phyloP scores from a whole-genome alignment of 2,888 invertebrate genomes.

The Elmis aenea region DNA sequence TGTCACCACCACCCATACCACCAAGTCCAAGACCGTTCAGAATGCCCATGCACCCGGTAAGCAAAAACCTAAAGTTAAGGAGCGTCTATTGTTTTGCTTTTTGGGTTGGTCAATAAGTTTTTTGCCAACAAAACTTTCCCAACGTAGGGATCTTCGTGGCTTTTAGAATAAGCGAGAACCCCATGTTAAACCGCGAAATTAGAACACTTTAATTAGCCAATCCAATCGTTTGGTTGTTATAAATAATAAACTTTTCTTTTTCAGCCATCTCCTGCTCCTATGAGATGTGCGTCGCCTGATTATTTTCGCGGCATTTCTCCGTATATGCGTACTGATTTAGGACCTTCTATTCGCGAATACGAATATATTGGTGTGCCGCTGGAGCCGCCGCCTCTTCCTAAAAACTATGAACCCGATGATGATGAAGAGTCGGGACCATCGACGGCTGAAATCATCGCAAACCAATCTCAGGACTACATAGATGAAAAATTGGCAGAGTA shows the following conservation, averaged over 20 bases:
- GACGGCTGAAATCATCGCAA: slow-evolving; percentile 88
- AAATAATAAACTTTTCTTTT: no score
- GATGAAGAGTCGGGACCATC: slow-evolving; percentile 77
- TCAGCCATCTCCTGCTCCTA: slow-evolving; percentile 53
- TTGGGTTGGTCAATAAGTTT: no score
- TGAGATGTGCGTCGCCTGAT: slow-evolving; percentile 32
- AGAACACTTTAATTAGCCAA: no score
- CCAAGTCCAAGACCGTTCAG: slow-evolving; percentile 46
- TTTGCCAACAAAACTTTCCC: slow-evolving; percentile 3
- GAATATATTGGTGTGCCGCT: slow-evolving; percentile 72
- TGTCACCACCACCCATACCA: slow-evolving; percentile 39
- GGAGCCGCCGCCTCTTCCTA: slow-evolving; percentile 55
- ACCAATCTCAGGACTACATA: slow-evolving; percentile 90
- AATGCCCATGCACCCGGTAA: slow-evolving; percentile 46
- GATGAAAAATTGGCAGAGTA: slow-evolving; percentile 92
- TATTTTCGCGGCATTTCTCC: slow-evolving; percentile 38
- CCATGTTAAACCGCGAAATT: no score
- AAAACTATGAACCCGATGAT: slow-evolving; percentile 52
- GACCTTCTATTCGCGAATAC: slow-evolving; percentile 54
- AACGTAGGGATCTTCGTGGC: no score
- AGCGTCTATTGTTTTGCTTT: no score
- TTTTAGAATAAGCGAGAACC: no score
- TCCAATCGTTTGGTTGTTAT: no score
- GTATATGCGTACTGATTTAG: slow-evolving; percentile 37
- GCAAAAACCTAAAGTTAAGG: slow-evolving; percentile 17